Evolutionary conservation across 2,888 invertebrate species (phyloP), one percentile per base, ranked within the genome.

Genomic region (Hololepta plana): DNA sequence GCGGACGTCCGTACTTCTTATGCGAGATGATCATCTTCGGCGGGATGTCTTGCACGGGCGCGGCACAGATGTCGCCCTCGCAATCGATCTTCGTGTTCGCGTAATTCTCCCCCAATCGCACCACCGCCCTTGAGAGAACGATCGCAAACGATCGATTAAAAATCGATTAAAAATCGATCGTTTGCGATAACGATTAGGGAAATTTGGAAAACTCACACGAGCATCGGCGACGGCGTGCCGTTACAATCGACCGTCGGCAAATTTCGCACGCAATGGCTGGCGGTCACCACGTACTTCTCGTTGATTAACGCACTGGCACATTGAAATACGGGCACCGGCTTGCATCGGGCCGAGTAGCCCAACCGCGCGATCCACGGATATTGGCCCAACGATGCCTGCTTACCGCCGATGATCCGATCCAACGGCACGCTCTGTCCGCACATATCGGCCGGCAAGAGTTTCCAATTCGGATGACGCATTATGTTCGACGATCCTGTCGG

Each of bases 331-430:
- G 38, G 21, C 8, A 21, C 23, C 21, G 31, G 13, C 16, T 32
- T 28, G 3, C 23, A 27, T n/a, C 38, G 35, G 53, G 57, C 40
- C 13, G 34, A 35, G 37, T 67, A 69, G 27, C 66, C 70, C 5
- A 72, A 51, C 10, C 66, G 53, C 1, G 53, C 62, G 12, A 72
- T 55, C 71, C 71, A 72, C 2, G 72, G 72, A 43, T 63, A 70
- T 38, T 68, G 63, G 2, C 69, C 71, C 3, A 71, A 45, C 0
- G 53, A 48, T 0, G 72, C 70, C 26, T 60, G 56, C 15, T 49
- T 40, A 1, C 72, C 72, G 1, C 71, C 72, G 15, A 72, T 65
- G 40, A 72, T 71, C 23, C 71, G 58, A 40, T 69, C 66, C 4
- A 9, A 21, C 0, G 58, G 44, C 6, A 53, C 55, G 29, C 59